Evolutionary conservation across 2,113 vertebrate genomes (phyloP), one percentile per base, ranked within the genome.

Genomic region (Hydropotes inermis): DNA sequence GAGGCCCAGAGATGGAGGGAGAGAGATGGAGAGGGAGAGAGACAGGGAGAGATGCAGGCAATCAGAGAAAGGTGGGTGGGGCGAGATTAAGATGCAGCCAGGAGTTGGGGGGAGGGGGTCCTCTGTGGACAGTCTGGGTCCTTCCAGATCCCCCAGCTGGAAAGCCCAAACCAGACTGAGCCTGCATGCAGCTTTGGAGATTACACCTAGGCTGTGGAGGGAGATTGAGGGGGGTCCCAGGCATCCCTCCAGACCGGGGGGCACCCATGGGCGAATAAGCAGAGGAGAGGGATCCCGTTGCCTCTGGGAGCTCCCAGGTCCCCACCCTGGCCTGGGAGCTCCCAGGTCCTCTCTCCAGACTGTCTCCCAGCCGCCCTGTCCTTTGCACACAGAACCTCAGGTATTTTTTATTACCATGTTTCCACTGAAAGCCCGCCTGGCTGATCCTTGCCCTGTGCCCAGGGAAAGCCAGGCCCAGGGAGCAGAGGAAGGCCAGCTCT

Each of bases 351-450:
- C 23, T 33, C 11, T 74, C 95, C 8, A 60, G 12, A 16, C 87
- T 13, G 28, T 3, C 74, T 60, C 70, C 52, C 1, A 0, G 7
- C 17, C 6, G 28, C 85, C 61, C 23, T 8, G 54, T 61, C n/a
- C 7, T 52, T 28, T 7, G 14, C 64, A 58, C 28, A 2, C 28
- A 9, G 39, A 76, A 45, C 28, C 83, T 25, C 19, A 16, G 55
- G 11, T 6, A n/a, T 57, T 27, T n/a, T 6, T 16, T 6, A 57
- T 9, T 21, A 45, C 36, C 9, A 16, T 0, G 2, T 58, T 43
- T 58, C 57, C 3, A n/a, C 6, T 0, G 0, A n/a, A 16, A 16
- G 21, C 47, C 28, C 0, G 1, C 47, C 11, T 9, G 10, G 83
- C 28, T 8, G 33, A 19, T 55, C 85, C 43, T 15, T 15, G 64